phyloP scores from a whole-genome alignment of 2,888 invertebrate genomes.

The Chesias legatella region DNA sequence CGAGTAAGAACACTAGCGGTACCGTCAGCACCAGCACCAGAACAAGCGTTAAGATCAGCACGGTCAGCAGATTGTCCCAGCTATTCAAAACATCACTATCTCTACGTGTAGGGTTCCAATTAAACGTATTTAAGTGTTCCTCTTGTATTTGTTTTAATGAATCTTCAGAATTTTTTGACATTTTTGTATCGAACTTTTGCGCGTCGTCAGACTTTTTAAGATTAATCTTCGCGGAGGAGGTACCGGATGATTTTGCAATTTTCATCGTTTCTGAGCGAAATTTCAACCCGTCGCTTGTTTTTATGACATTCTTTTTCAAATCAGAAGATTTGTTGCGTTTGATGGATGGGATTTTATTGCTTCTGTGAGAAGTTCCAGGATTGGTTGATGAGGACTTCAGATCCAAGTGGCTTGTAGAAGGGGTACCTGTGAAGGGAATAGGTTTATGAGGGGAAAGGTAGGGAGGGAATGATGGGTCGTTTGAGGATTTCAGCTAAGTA shows the following conservation, averaged over 20 bases:
- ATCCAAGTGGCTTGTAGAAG: constrained; percentile 12
- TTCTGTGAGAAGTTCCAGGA: background rate
- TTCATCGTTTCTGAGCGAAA: too few species aligned
- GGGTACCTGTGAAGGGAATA: constrained; percentile 39
- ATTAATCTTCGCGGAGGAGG: too few species aligned
- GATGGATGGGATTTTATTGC: too few species aligned
- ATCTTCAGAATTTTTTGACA: background rate
- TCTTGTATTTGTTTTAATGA: constrained; percentile 4
- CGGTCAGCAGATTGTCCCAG: constrained; percentile 39
- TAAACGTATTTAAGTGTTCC: background rate
- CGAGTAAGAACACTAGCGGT: constrained; percentile 35
- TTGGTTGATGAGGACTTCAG: background rate
- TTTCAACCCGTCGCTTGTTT: too few species aligned
- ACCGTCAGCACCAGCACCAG: constrained; percentile 39
- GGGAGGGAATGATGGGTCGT: background rate
- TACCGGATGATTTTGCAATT: too few species aligned
- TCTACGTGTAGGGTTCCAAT: background rate
- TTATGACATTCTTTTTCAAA: too few species aligned
- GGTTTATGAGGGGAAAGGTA: constrained; percentile 14
- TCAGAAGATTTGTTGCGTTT: too few species aligned
- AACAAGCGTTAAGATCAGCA: constrained; percentile 39
- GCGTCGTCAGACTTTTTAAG: too few species aligned
- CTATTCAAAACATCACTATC: constrained; percentile 14
- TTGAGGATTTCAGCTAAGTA: background rate
- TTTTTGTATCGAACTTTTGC: too few species aligned